Evolutionary conservation across 2,113 vertebrate species (phyloP).

Genomic region (Microtus ochrogaster): DNA sequence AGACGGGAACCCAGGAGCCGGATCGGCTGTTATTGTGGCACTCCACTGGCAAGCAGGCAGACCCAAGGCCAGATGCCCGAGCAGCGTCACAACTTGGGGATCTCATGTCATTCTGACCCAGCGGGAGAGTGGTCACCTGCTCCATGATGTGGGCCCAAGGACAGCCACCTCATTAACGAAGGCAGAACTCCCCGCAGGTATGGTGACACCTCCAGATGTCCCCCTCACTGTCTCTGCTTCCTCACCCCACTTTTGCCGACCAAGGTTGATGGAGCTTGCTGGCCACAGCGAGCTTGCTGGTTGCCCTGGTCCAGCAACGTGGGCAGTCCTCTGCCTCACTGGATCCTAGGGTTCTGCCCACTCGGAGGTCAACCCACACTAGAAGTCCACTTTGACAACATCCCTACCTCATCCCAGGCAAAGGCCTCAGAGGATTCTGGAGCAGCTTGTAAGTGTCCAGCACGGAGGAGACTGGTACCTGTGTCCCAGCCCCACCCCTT

Average conservation of each 20-base stretch:
- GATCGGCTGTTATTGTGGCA: conserved; percentile 52
- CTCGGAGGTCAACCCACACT: background rate
- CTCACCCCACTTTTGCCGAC: background rate
- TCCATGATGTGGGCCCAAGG: conserved; percentile 35
- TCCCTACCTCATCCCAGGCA: background rate
- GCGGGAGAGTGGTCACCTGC: conserved; percentile 61
- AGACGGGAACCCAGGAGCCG: background rate
- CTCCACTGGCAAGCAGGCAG: conserved; percentile 44
- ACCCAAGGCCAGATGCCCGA: conserved; percentile 68
- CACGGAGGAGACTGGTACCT: background rate
- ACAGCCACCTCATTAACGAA: background rate
- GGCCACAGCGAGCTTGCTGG: background rate
- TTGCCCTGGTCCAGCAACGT: background rate
- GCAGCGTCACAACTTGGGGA: conserved; percentile 45
- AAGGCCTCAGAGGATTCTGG: background rate
- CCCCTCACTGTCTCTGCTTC: background rate
- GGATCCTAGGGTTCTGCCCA: background rate
- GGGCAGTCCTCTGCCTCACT: background rate
- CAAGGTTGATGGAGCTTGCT: background rate
- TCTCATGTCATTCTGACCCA: conserved; percentile 72
- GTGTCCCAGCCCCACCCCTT: background rate
- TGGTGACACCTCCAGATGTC: background rate
- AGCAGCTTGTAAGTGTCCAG: background rate
- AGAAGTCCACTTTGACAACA: background rate
- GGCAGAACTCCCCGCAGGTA: background rate